Conservation (phyloP, 2,888 invertebrate species). For the Molorchus minor region DNA sequence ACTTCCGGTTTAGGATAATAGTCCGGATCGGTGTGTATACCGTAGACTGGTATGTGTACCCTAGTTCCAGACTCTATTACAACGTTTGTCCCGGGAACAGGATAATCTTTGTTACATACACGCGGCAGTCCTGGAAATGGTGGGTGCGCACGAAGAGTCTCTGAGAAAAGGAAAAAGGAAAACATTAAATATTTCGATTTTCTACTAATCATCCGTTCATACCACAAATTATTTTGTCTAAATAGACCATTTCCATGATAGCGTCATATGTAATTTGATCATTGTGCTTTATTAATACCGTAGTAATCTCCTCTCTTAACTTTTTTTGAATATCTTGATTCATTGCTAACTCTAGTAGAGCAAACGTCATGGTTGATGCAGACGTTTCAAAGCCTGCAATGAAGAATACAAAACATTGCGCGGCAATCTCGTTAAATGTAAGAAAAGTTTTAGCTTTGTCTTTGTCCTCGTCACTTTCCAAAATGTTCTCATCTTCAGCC, state of each 20-base stretch:
- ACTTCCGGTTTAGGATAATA: constrained; percentile 66
- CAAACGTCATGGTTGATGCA: constrained; percentile 37
- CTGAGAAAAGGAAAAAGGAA: constrained; percentile 36
- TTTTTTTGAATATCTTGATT: constrained; percentile 38
- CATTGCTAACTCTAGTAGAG: constrained; percentile 34
- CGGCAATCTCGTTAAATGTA: constrained; percentile 33
- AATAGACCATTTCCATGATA: constrained; percentile 38
- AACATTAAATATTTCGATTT: too few species aligned
- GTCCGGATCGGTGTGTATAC: constrained; percentile 47
- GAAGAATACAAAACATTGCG: constrained; percentile 40
- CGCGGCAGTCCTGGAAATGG: constrained; percentile 38
- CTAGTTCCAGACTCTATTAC: constrained; percentile 39
- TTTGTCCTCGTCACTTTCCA: too few species aligned
- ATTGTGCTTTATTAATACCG: constrained; percentile 34
- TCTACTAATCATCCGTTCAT: too few species aligned
- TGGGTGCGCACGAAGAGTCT: constrained; percentile 47
- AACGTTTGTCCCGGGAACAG: constrained; percentile 42
- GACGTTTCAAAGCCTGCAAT: constrained; percentile 41
- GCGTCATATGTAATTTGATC: constrained; percentile 39
- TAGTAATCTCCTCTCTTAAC: constrained; percentile 38
- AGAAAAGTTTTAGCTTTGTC: constrained; percentile 27
- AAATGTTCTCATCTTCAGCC: constrained; percentile 38
- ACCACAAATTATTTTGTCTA: constrained; percentile 41
- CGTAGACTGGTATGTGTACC: constrained; percentile 40
- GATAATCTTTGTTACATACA: constrained; percentile 43